Evolutionary conservation across 2,888 invertebrate genomes (phyloP), one percentile per base, ranked within the genome.

Genomic region (Eupithecia subfuscata): DNA sequence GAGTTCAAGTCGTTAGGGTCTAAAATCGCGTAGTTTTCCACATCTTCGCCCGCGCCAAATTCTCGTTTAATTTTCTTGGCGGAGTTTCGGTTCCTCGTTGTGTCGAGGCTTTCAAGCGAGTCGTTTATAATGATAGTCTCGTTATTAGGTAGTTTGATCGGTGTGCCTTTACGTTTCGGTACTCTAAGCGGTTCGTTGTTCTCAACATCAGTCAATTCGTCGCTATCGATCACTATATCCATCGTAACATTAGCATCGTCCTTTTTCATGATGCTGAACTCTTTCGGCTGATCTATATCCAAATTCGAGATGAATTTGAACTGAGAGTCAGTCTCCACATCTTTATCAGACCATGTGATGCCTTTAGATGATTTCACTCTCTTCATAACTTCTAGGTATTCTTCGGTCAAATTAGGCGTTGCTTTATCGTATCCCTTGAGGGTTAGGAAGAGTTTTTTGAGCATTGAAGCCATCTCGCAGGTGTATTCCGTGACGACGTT

Each of bases 341-440:
- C 91, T 60, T 89, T 88, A 80, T 96, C 96, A 0, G 95, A 95
- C 96, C 96, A 97, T 16, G 95, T 95, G 18, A 97, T 96, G 43
- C 93, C 93, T 83, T 95, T 95, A 1, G 95, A 93, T 0, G 96
- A 95, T 82, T 96, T 96, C 0, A 96, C 92, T 77, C 95, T 94
- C 79, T 95, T 95, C 81, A 96, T 93, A 0, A 97, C 84, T 11
- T 96, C 95, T 40, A 96, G 87, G 80, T 96, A 97, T 78, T 96
- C 95, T 0, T 90, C 86, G 0, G 94, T 95, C 82, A 96, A 88
- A 0, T 94, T 90, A 0, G 96, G 95, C 0, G 96, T 96, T 2
- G 95, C 92, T 71, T 95, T 95, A 34, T 96, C 96, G 75, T 96
- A 95, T 0, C 96, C 96, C 84, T 95, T 94, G 8, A 97, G 89